Evolutionary conservation across 2,888 invertebrate species (phyloP).

Genomic region (Piscicola geometra): DNA sequence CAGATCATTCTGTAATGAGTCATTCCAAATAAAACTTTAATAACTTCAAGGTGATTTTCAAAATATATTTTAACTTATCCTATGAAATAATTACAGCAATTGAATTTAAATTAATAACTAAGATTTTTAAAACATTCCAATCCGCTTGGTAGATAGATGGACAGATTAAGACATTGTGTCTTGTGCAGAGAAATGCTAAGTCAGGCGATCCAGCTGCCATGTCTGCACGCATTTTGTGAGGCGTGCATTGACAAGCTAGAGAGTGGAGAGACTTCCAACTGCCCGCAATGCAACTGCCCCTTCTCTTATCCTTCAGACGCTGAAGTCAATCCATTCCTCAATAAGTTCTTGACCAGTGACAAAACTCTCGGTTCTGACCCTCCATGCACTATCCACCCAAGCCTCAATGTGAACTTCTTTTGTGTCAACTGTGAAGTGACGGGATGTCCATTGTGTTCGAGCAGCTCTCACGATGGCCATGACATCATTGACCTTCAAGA

Average conservation of each 20-base stretch:
- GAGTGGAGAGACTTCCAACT: background rate
- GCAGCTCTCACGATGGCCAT: slow-evolving; percentile 19
- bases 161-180: background rate
- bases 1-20: no score
- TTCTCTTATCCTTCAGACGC: background rate
- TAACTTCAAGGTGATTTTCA: no score
- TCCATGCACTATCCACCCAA: slow-evolving; percentile 13
- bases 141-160: background rate
- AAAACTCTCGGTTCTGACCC: background rate
- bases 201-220: background rate
- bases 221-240: background rate
- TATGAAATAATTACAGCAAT: no score
- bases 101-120: background rate
- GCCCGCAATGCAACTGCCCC: background rate
- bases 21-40: no score
- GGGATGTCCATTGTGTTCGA: slow-evolving; percentile 30
- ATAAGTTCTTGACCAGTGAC: background rate
- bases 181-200: background rate
- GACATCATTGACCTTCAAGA: slow-evolving; percentile 19
- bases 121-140: background rate
- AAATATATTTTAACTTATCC: no score
- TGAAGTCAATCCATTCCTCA: background rate
- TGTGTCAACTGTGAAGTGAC: slow-evolving; percentile 27
- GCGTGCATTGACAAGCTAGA: background rate
- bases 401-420: slow-evolving; percentile 22